Evolutionary conservation across 2,888 invertebrate genomes (phyloP).

Genomic region (Andrena hattorfiana): DNA sequence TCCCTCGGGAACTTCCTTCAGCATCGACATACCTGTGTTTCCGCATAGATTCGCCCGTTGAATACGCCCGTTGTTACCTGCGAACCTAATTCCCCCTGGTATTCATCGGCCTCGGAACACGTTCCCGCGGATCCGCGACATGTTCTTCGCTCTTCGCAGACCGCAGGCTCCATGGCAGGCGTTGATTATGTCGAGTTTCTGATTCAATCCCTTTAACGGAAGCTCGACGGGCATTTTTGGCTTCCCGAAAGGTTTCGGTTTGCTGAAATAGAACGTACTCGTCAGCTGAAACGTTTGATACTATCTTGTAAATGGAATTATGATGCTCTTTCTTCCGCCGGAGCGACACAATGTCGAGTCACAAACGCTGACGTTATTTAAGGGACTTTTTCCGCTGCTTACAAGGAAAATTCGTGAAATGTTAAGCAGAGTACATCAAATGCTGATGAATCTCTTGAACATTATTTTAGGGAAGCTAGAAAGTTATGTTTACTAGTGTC

Average conservation of each 20-base stretch:
- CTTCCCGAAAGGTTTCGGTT: neutral
- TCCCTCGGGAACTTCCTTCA: conserved; percentile 31
- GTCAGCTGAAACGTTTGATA: neutral
- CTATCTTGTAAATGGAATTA: no score
- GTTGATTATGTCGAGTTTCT: conserved; percentile 11
- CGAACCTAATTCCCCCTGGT: conserved; percentile 16
- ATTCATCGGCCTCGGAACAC: conserved; percentile 41
- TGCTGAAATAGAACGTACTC: neutral
- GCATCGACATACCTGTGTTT: conserved; percentile 49
- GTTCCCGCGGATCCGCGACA: conserved; percentile 18
- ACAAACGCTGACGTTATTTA: no score
- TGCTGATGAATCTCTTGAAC: no score
- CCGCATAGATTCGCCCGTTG: conserved; percentile 49
- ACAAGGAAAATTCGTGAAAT: no score
- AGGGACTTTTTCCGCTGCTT: neutral
- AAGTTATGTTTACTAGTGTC: no score
- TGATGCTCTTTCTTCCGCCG: no score
- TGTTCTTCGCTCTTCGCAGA: conserved; percentile 13
- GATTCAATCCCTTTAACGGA: neutral
- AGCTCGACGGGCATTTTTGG: neutral
- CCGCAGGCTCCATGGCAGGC: conserved; percentile 26
- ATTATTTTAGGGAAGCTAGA: no score
- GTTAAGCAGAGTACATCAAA: no score
- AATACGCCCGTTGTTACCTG: conserved; percentile 32
- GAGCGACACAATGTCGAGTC: no score